phyloP scores from a whole-genome alignment of 2,113 vertebrate species.

The Bagarius yarrelli region DNA sequence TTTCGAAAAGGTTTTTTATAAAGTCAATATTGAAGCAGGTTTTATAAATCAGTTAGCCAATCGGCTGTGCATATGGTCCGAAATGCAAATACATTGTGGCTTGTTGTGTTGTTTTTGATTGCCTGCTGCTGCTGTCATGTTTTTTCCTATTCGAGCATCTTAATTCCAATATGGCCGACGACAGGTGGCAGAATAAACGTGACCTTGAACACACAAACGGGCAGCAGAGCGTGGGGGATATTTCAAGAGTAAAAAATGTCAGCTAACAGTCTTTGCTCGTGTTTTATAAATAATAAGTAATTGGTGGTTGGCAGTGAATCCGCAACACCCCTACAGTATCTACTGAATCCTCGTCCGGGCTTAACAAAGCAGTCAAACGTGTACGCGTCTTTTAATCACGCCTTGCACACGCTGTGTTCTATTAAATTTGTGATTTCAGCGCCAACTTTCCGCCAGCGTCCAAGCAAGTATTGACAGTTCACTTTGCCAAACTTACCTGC shows the following conservation, averaged over 20 bases:
- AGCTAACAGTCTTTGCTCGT: background rate
- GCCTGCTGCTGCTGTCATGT: background rate
- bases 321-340: background rate
- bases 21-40: too few relatives aligned
- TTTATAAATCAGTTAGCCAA: background rate
- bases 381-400: constrained; percentile 26
- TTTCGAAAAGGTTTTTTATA: background rate
- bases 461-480: background rate
- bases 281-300: constrained; percentile 5
- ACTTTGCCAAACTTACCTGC: background rate
- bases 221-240: background rate
- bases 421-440: constrained; percentile 20
- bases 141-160: background rate
- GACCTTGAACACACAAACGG: background rate
- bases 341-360: background rate
- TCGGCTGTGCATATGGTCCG: background rate
- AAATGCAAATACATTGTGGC: background rate
- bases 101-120: background rate
- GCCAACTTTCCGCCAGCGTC: background rate
- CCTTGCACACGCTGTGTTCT: constrained; percentile 9
- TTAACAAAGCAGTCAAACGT: constrained; percentile 10
- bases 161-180: constrained; percentile 18
- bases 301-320: background rate
- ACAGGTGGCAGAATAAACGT: constrained; percentile 1
- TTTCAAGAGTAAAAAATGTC: background rate